A percentile compares a stretch with the other conserved stretches of the same genome.
Conservation (phyloP, 2,797 vertebrate genomes). For the Paedocypris micromegethes region DNA sequence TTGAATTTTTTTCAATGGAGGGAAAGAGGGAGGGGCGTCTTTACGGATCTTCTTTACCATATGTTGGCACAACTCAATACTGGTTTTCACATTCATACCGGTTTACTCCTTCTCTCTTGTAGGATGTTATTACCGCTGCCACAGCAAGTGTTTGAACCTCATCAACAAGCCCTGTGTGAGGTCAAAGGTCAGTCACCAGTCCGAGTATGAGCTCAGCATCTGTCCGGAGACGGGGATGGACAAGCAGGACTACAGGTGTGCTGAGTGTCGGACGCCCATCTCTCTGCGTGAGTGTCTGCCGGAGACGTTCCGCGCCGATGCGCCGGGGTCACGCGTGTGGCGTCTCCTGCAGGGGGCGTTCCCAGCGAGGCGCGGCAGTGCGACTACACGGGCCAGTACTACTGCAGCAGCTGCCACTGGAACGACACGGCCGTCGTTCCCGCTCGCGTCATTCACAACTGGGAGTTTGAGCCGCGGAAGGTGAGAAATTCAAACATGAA, state of each 20-base stretch:
- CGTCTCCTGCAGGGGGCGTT: constrained; percentile 72
- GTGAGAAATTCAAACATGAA: constrained; percentile 52
- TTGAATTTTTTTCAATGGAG: not conserved
- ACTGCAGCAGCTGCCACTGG: constrained; percentile 96
- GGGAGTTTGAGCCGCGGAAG: constrained; percentile 93
- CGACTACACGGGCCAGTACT: constrained; percentile 95
- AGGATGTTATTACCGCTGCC: constrained; percentile 95
- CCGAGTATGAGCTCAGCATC: constrained; percentile 92
- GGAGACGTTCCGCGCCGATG: too few species aligned
- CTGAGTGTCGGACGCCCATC: constrained; percentile 85
- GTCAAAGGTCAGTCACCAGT: constrained; percentile 94
- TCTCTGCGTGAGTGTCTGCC: constrained; percentile 80
- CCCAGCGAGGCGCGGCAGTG: constrained; percentile 91
- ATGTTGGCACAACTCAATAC: not conserved
- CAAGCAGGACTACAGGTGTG: constrained; percentile 93
- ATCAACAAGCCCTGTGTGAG: constrained; percentile 89
- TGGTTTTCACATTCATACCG: not conserved
- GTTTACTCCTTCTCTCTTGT: not conserved
- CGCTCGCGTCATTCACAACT: constrained; percentile 93
- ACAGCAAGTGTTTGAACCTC: constrained; percentile 94
- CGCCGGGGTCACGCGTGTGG: not conserved
- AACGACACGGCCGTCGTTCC: constrained; percentile 88
- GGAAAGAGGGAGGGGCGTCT: not conserved
- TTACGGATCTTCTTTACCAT: not conserved
- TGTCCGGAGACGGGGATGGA: constrained; percentile 91